phyloP scores from a whole-genome alignment of 2,113 vertebrate genomes.

The Brachirus orientalis region DNA sequence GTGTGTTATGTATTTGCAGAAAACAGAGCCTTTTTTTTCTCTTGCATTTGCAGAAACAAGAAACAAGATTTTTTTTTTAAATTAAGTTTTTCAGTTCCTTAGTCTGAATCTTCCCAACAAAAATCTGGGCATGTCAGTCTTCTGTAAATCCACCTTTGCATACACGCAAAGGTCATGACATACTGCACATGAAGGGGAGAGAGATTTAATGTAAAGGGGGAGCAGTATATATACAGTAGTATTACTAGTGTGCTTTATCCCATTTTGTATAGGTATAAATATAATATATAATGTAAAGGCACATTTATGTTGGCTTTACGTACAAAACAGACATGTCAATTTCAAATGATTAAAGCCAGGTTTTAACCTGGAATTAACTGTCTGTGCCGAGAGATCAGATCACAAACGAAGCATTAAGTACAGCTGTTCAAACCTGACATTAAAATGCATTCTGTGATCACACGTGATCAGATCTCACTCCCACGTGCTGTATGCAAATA shows the following conservation, averaged over 20 bases:
- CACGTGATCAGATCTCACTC: no score
- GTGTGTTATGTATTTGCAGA: not conserved
- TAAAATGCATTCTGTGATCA: no score
- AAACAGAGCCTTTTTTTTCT: not conserved
- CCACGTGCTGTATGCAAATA: no score
- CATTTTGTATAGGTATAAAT: not conserved
- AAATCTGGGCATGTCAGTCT: conserved; percentile 3
- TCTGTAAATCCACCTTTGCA: conserved; percentile 21
- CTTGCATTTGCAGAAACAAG: not conserved
- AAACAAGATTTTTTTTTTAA: not conserved
- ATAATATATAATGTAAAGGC: no score
- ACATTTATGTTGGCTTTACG: no score
- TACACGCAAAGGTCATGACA: conserved; percentile 36
- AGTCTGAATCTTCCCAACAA: not conserved
- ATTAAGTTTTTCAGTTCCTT: conserved; percentile 1
- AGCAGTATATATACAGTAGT: not conserved
- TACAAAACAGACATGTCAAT: no score
- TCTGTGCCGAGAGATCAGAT: no score
- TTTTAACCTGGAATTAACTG: no score
- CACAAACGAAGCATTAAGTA: no score
- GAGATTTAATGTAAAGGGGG: not conserved
- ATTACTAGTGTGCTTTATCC: no score
- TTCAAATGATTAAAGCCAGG: no score
- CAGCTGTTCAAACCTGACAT: no score
- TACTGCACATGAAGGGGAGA: conserved; percentile 18